These are phyloP conservation scores for Rattus rattus DNA, from an alignment of 2,113 vertebrate species.

Conservation along the genomic window DNA sequence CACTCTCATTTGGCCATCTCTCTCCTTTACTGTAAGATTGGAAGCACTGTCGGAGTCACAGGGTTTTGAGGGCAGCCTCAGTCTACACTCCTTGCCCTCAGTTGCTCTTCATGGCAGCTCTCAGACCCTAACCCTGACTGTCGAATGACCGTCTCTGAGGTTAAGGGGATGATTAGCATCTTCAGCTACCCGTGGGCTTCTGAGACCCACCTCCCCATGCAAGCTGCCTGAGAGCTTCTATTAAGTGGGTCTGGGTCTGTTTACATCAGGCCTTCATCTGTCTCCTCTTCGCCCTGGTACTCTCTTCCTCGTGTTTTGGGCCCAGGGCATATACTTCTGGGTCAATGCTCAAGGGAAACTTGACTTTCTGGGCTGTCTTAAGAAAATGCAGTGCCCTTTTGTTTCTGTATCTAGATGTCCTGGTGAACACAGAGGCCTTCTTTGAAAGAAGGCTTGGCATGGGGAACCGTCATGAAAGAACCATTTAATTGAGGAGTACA, in stretches of 20 bases:
- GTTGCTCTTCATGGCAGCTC: background rate
- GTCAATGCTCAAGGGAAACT: background rate
- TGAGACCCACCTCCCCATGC: background rate
- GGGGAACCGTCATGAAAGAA: background rate
- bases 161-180: background rate
- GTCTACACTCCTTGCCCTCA: accelerated
- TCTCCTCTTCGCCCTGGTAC: background rate
- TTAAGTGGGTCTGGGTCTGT: constrained; percentile 6
- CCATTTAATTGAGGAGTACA: constrained; percentile 50
- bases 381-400: constrained; percentile 12
- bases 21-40: background rate
- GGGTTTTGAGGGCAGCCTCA: background rate
- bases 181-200: background rate
- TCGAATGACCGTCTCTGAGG: background rate
- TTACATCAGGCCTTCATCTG: background rate
- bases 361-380: background rate
- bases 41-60: background rate
- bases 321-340: background rate
- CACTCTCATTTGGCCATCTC: background rate
- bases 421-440: background rate
- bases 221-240: background rate
- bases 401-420: background rate
- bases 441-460: background rate
- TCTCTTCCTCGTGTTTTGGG: background rate
- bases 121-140: background rate